Conservation (phyloP, 2,888 invertebrate species). For the Thereva nobilitata region DNA sequence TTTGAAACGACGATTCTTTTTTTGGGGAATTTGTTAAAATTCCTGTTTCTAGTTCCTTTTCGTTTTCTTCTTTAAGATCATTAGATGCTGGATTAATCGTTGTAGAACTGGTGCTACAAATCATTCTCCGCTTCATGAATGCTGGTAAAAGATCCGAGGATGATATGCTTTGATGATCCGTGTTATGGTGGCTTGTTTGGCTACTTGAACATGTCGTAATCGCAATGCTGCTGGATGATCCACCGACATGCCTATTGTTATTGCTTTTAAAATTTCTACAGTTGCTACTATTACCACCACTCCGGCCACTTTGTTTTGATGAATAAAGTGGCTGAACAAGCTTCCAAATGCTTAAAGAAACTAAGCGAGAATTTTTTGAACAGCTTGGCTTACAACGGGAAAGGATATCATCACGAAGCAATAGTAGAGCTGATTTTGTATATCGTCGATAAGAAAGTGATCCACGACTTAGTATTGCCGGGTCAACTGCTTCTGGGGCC, state of each 20-base stretch:
- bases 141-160: conserved; percentile 56
- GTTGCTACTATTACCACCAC: neutral
- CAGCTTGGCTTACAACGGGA: conserved; percentile 2
- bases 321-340: neutral
- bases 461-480: conserved; percentile 15
- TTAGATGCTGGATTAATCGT: conserved; percentile 48
- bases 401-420: conserved; percentile 1
- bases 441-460: conserved; percentile 7
- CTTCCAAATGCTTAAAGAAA: conserved; percentile 3
- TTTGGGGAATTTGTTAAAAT: conserved; percentile 78
- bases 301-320: conserved; percentile 38
- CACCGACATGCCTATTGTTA: neutral
- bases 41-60: conserved; percentile 79
- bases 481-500: conserved; percentile 12
- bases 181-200: conserved; percentile 45
- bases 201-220: conserved; percentile 31
- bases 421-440: conserved; percentile 8
- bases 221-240: conserved; percentile 2
- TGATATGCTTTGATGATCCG: conserved; percentile 56
- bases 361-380: neutral
- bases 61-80: conserved; percentile 76
- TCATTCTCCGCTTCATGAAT: conserved; percentile 53
- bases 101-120: conserved; percentile 7
- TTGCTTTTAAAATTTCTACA: neutral
- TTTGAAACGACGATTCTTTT: conserved; percentile 83